Conservation (phyloP, 2,888 invertebrate genomes). For the Mesodorylaimus sp. region DNA sequence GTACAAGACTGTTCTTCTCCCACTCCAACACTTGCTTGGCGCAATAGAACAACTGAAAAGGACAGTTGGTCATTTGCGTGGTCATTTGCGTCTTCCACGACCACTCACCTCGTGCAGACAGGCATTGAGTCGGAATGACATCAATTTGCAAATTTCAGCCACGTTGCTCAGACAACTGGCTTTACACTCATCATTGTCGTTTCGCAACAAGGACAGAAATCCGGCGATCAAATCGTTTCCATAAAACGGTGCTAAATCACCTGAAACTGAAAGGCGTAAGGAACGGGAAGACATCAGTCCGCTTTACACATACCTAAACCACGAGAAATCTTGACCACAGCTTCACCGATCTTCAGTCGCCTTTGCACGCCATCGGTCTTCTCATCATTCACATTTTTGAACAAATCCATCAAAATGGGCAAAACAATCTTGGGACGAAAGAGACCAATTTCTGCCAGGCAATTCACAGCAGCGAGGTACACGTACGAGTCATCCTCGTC, state of each 20-base stretch:
- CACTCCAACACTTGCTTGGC: too few relatives aligned
- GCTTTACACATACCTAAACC: slow-evolving; percentile 54
- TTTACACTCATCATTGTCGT: slow-evolving; percentile 34
- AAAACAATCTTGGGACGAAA: not conserved
- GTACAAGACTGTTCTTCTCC: too few relatives aligned
- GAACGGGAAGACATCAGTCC: slow-evolving; percentile 34
- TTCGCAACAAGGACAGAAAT: not conserved
- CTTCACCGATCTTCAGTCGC: slow-evolving; percentile 60
- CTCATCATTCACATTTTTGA: not conserved
- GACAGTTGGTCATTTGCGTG: too few relatives aligned
- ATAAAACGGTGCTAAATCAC: slow-evolving; percentile 51
- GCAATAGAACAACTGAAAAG: too few relatives aligned
- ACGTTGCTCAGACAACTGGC: slow-evolving; percentile 64
- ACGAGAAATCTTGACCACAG: slow-evolving; percentile 52
- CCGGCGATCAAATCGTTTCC: slow-evolving; percentile 48
- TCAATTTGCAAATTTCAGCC: slow-evolving; percentile 54
- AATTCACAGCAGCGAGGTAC: slow-evolving; percentile 1
- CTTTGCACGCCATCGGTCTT: slow-evolving; percentile 27
- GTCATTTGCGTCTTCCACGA: too few relatives aligned
- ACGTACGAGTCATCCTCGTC: slow-evolving; percentile 1
- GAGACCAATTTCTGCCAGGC: not conserved
- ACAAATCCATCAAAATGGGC: not conserved
- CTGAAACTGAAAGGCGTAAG: too few relatives aligned
- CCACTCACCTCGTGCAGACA: slow-evolving; percentile 46
- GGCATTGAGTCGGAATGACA: slow-evolving; percentile 53